phyloP scores from a whole-genome alignment of 2,888 invertebrate genomes.

The Eilema sororculum region DNA sequence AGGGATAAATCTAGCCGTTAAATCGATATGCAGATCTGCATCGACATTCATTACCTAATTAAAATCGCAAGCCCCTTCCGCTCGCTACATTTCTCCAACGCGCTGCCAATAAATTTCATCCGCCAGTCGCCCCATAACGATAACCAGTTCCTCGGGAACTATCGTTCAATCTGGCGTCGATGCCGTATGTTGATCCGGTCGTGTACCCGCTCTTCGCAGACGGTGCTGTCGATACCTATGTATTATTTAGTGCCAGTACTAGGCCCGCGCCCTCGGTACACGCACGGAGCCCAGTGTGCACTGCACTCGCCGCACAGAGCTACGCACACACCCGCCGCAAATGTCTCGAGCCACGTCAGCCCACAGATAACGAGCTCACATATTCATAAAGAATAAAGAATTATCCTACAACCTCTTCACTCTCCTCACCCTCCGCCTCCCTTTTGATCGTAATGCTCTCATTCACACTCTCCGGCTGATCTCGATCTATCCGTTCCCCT shows the following conservation, averaged over 20 bases:
- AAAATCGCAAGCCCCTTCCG: constrained; percentile 87
- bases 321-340: constrained; percentile 67
- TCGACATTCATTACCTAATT: constrained; percentile 88
- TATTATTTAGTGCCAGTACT: constrained; percentile 84
- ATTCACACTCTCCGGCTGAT: constrained; percentile 84
- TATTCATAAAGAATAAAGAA: constrained; percentile 88
- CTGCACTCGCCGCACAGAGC: constrained; percentile 53
- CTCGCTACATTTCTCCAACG: constrained; percentile 87
- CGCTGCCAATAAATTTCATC: constrained; percentile 87
- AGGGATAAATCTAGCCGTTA: constrained; percentile 85
- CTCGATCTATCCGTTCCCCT: constrained; percentile 84
- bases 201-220: constrained; percentile 86
- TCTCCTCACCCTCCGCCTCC: constrained; percentile 67
- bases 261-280: constrained; percentile 62
- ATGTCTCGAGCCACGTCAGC: constrained; percentile 76
- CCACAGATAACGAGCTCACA: constrained; percentile 85
- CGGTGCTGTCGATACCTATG: constrained; percentile 84
- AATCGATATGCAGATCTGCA: constrained; percentile 86
- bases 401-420: constrained; percentile 80
- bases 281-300: constrained; percentile 56
- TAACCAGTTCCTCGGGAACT: constrained; percentile 87
- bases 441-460: constrained; percentile 81
- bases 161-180: constrained; percentile 87
- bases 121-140: constrained; percentile 87
- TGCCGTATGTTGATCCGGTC: constrained; percentile 87